phyloP scores from a whole-genome alignment of 2,888 invertebrate genomes.

The Drosophila peninsularis region DNA sequence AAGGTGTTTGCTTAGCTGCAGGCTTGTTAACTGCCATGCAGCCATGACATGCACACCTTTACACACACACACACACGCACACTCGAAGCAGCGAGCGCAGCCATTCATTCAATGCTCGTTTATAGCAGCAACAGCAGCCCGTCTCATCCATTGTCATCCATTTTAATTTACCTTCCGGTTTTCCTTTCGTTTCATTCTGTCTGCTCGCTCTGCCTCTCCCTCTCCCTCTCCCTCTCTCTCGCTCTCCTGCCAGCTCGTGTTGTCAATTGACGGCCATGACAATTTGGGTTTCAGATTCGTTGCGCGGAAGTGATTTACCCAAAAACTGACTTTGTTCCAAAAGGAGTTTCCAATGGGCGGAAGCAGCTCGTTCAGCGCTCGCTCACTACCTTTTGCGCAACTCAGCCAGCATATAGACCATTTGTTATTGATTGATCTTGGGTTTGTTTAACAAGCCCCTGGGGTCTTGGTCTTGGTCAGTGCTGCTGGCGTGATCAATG shows the following conservation, averaged over 20 bases:
- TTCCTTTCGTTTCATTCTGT: constrained; percentile 52
- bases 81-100: constrained; percentile 28
- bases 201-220: constrained; percentile 1
- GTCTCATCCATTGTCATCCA: constrained; percentile 75
- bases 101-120: constrained; percentile 74
- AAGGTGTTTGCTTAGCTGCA: constrained; percentile 71
- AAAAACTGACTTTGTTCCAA: constrained; percentile 57
- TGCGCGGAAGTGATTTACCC: constrained; percentile 78
- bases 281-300: constrained; percentile 71
- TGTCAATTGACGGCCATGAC: constrained; percentile 77
- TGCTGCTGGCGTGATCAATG: constrained; percentile 65
- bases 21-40: constrained; percentile 46
- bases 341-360: constrained; percentile 57
- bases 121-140: constrained; percentile 51
- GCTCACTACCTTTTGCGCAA: constrained; percentile 46
- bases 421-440: constrained; percentile 67
- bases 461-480: constrained; percentile 46
- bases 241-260: constrained; percentile 51
- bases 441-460: constrained; percentile 60
- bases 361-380: constrained; percentile 61
- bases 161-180: constrained; percentile 80
- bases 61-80: constrained; percentile 24
- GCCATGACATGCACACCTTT: constrained; percentile 42
- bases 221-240: background rate
- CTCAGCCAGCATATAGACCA: background rate